Base-by-base conservation (phyloP, 2,113 vertebrate species). In the Myotis lucifugus region DNA sequence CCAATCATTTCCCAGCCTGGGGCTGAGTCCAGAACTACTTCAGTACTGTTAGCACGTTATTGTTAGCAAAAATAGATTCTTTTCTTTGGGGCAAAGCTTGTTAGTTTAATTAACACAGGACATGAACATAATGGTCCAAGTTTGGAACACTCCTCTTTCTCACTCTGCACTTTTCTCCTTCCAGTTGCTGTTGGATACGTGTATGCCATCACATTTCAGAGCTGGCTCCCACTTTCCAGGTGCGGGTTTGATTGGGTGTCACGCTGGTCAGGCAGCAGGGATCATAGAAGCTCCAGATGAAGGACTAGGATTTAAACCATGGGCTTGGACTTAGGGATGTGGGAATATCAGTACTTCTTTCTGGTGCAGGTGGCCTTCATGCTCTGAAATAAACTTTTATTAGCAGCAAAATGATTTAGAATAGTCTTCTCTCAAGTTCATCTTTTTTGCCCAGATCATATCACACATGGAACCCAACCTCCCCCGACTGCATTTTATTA, bases 381-480 rank as follows among this genome's bases (percentile, higher is more conserved):
- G 82, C 10, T 77, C n/a, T 88, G 40, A 61, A 56, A 13, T 74
- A 95, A 48, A 42, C 10, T 73, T 95, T 87, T 96, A 77, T 42
- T 93, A 87, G 77, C 82, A 79, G 83, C 81, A 96, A 97, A 98
- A 78, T 59, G 76, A 90, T 50, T 42, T 56, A 72, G 83, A 85
- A 72, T 88, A 48, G 84, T 93, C 54, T 84, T 59, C 76, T 17
- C 18, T 78, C 73, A 82, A 76, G 56, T 61, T 84, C 59, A 9
- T 59, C 15, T 40, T 69, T 73, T 85, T 42, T 59, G 2, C 67
- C 25, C 6, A 52, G 29, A 6, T 72, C 67, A 27, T 13, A 46
- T 64, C 48, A 50, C 8, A n/a, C 0, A 29, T 19, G 73, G 25
- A n/a, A 61, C 40, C 2, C 42, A 23, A 6, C 42, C 12, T 40